These are phyloP conservation scores for Drosophila malerkotliana DNA, from an alignment of 1,140 invertebrate genomes.

Conservation along the genomic window DNA sequence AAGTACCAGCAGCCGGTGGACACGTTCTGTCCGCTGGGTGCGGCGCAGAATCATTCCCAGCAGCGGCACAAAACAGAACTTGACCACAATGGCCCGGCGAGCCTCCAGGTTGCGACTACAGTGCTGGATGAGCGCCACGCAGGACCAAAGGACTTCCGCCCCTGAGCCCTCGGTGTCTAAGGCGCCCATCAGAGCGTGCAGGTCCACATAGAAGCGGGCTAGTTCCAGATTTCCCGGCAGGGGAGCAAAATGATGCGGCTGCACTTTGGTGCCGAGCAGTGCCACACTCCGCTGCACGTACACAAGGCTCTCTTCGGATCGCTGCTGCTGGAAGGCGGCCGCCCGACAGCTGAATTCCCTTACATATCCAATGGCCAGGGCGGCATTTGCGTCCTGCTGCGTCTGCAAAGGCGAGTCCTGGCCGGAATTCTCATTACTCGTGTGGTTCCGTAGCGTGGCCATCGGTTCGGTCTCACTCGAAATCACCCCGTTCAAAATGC, in stretches of 20 bases:
- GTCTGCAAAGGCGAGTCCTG: constrained; percentile 42
- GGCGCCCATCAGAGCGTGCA: constrained; percentile 77
- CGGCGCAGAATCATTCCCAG: constrained; percentile 84
- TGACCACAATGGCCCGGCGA: constrained; percentile 85
- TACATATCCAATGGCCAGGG: constrained; percentile 68
- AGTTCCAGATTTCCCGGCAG: constrained; percentile 59
- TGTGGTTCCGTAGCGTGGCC: constrained; percentile 29
- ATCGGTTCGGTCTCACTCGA: constrained; percentile 6
- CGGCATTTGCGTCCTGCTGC: constrained; percentile 47
- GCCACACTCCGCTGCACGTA: constrained; percentile 71
- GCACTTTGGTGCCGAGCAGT: constrained; percentile 68
- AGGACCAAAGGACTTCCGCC: constrained; percentile 83
- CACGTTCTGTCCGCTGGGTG: constrained; percentile 76
- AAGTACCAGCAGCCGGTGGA: constrained; percentile 83
- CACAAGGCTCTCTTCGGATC: constrained; percentile 63
- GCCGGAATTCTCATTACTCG: constrained; percentile 27
- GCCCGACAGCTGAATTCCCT: constrained; percentile 71
- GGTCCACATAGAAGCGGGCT: constrained; percentile 71
- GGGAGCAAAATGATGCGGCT: constrained; percentile 58
- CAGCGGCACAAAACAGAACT: constrained; percentile 85
- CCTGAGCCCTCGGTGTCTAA: constrained; percentile 66
- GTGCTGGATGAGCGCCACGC: constrained; percentile 85
- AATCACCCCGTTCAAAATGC: background rate
- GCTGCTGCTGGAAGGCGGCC: constrained; percentile 50
- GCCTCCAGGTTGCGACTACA: constrained; percentile 84